Percentiles rank a stretch among this genome's conserved stretches.
phyloP scores from a whole-genome alignment of 2,797 vertebrate genomes.

The Ambastaia sidthimunki region DNA sequence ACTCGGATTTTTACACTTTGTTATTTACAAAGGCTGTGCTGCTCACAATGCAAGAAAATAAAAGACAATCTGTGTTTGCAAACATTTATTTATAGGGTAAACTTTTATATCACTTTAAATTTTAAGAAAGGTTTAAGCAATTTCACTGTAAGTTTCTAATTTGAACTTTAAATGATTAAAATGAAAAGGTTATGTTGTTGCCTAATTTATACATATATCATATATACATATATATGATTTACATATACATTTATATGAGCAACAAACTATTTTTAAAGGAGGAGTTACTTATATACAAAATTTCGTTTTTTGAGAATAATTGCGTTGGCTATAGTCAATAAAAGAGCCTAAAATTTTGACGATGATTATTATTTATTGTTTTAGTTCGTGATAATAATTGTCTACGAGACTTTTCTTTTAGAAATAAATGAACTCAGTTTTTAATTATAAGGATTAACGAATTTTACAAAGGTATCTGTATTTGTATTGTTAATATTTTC shows the following conservation, averaged over 20 bases:
- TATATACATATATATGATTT: too few relatives aligned
- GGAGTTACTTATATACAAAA: too few relatives aligned
- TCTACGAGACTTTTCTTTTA: background rate
- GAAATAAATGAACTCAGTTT: background rate
- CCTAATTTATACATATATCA: too few relatives aligned
- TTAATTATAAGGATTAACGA: background rate
- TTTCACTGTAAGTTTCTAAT: background rate
- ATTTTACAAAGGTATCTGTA: background rate
- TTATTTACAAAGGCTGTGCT: background rate
- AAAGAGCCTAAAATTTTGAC: too few relatives aligned
- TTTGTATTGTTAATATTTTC: background rate
- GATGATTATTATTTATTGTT: too few relatives aligned
- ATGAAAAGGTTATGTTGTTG: background rate
- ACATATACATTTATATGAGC: too few relatives aligned
- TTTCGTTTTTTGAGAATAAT: too few relatives aligned
- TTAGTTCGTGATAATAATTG: background rate
- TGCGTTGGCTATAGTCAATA: too few relatives aligned
- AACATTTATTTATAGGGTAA: background rate
- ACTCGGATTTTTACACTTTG: background rate
- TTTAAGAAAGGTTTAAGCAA: too few relatives aligned
- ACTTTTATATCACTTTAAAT: background rate
- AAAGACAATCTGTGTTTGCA: background rate
- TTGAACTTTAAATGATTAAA: background rate
- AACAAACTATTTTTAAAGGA: too few relatives aligned
- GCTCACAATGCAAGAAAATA: background rate